Evolutionary conservation across 2,113 vertebrate species (phyloP).

Genomic region (Erythrocercus mccallii): DNA sequence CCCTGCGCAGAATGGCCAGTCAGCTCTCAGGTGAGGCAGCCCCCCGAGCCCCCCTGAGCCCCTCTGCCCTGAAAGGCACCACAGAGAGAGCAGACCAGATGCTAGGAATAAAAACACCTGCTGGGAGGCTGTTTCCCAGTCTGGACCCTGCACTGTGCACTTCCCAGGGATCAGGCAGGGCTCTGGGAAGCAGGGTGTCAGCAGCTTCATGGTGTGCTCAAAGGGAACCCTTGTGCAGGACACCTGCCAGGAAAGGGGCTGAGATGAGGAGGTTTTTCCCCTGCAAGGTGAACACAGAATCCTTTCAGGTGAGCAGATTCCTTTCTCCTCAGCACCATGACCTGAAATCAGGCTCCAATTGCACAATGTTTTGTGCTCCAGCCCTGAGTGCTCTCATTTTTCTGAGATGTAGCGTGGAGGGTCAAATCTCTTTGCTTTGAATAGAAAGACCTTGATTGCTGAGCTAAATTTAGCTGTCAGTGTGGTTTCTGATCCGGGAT

Average conservation of each 20-base stretch:
- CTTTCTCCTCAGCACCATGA: not conserved
- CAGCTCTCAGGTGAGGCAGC: slow-evolving; percentile 79
- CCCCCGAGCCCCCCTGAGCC: not conserved
- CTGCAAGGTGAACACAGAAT: not conserved
- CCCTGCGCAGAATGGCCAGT: slow-evolving; percentile 88
- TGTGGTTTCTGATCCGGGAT: not conserved
- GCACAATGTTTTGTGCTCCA: not conserved
- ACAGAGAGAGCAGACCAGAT: not conserved
- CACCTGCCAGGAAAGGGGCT: not conserved
- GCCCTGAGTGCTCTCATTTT: not conserved
- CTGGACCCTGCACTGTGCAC: not conserved
- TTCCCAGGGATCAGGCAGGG: not conserved
- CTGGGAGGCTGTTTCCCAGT: not conserved
- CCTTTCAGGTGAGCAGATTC: not conserved
- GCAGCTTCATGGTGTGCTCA: not conserved
- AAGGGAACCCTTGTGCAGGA: not conserved
- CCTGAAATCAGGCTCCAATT: not conserved
- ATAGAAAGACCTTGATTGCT: not conserved
- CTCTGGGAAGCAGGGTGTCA: not conserved
- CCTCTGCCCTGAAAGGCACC: not conserved
- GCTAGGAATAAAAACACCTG: not conserved
- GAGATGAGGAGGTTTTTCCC: not conserved
- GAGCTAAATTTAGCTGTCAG: not conserved
- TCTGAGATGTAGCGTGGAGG: not conserved
- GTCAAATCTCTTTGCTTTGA: not conserved